Percentiles rank a stretch among this genome's conserved stretches.
Conservation (phyloP, 37 sponge, comb jelly and placozoan genomes). For the Axinella damicornis region DNA sequence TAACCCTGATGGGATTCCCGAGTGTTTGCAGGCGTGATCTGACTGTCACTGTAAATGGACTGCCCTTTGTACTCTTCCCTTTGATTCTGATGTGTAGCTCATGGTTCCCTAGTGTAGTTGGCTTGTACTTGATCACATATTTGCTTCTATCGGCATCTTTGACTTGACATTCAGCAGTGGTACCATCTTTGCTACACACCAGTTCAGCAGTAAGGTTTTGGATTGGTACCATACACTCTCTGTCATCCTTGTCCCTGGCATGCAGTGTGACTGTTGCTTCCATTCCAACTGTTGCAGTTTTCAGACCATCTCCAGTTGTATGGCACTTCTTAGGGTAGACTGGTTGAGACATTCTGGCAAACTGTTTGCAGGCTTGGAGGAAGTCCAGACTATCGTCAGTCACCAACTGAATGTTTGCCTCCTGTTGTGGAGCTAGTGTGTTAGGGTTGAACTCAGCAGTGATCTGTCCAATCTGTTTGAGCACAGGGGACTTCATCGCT, state of each 20-base stretch:
- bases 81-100: slow-evolving; percentile 1
- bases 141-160: neutral
- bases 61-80: neutral
- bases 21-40: neutral
- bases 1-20: neutral
- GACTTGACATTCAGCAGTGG: neutral
- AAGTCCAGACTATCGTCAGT: too few relatives aligned
- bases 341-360: neutral
- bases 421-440: slow-evolving; percentile 1
- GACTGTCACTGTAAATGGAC: slow-evolving; percentile 24
- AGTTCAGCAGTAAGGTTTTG: neutral
- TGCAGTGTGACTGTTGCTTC: too few relatives aligned
- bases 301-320: too few relatives aligned
- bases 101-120: neutral
- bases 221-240: too few relatives aligned
- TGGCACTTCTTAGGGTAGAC: too few relatives aligned
- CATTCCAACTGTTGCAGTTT: too few relatives aligned
- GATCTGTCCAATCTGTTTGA: neutral
- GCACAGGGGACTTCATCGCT: slow-evolving; percentile 12
- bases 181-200: neutral
- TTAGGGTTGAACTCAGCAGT: neutral
- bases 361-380: neutral
- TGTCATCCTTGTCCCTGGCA: too few relatives aligned
- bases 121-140: slow-evolving; percentile 1
- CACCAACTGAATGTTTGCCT: neutral